Evolutionary conservation across 2,888 invertebrate genomes (phyloP).

Genomic region (Bursaphelenchus okinawaensis): DNA sequence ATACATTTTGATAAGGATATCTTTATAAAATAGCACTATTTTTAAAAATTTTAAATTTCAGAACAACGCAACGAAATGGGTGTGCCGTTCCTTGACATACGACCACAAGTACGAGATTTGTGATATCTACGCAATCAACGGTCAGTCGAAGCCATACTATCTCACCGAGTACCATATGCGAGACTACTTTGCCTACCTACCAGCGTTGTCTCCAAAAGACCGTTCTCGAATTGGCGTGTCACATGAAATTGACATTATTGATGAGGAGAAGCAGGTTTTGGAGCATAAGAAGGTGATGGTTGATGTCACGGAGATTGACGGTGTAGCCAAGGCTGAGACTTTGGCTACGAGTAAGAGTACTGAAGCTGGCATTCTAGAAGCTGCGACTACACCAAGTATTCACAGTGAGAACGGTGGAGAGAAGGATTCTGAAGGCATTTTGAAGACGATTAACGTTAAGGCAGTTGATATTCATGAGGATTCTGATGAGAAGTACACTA

Average conservation of each 20-base stretch:
- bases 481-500: neutral
- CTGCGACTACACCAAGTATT: neutral
- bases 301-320: neutral
- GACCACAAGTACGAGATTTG: conserved; percentile 39
- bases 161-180: conserved; percentile 29
- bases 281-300: neutral
- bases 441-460: neutral
- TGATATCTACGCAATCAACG: conserved; percentile 39
- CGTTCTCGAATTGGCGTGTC: neutral
- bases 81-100: conserved; percentile 45
- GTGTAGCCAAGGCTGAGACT: neutral
- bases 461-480: neutral
- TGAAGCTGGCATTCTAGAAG: neutral
- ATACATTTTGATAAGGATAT: no score
- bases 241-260: neutral
- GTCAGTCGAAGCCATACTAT: conserved; percentile 29
- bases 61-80: conserved; percentile 29
- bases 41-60: no score
- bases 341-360: neutral
- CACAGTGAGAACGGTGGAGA: no score
- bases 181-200: conserved; percentile 38
- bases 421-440: neutral
- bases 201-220: conserved; percentile 34
- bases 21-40: no score
- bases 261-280: neutral